Conservation (phyloP, 2,888 invertebrate species). For the Julus scandinavius region DNA sequence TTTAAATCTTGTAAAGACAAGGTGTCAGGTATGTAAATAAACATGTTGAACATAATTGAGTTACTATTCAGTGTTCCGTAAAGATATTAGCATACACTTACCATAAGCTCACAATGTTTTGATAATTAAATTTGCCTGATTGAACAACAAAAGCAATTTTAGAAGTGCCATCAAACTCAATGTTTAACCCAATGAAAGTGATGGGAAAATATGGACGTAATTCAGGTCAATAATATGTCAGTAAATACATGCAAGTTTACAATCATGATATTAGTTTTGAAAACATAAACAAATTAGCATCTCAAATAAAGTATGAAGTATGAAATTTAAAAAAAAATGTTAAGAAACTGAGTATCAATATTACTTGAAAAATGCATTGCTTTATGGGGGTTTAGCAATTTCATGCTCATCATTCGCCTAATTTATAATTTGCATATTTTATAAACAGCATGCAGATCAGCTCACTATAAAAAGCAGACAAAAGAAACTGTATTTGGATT, state of each 20-base stretch:
- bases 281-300: too few relatives aligned
- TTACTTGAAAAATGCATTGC: too few relatives aligned
- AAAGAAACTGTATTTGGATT: too few relatives aligned
- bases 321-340: too few relatives aligned
- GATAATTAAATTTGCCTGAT: neutral
- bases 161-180: neutral
- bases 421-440: too few relatives aligned
- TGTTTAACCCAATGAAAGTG: neutral
- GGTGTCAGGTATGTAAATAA: slow-evolving; percentile 16
- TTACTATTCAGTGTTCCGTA: neutral
- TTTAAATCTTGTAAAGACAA: neutral
- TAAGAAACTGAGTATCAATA: too few relatives aligned
- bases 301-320: too few relatives aligned
- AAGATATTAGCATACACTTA: neutral
- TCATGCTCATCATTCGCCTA: too few relatives aligned
- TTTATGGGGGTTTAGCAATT: too few relatives aligned
- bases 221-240: too few relatives aligned
- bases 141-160: neutral
- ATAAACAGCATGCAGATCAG: too few relatives aligned
- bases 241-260: neutral
- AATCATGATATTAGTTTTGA: neutral
- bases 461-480: too few relatives aligned
- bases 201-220: neutral
- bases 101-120: neutral
- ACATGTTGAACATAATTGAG: neutral